These are phyloP conservation scores for Patiria miniata DNA, from an alignment of 35 echinoderm and acorn worm species.

Conservation along the genomic window DNA sequence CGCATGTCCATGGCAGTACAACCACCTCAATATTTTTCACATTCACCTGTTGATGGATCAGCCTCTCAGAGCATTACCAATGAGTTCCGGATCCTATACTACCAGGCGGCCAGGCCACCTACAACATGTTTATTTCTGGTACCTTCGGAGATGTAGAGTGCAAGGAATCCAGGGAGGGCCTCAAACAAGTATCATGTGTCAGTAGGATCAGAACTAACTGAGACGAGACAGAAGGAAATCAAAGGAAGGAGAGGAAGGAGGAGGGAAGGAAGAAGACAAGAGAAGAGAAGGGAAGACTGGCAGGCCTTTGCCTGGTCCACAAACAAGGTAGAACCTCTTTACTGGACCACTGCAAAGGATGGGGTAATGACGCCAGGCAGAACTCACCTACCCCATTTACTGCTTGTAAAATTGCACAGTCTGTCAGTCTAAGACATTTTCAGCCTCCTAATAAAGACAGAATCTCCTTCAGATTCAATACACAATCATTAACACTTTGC, in stretches of 20 bases:
- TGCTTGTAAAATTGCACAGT: too few relatives aligned
- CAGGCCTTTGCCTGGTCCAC: background rate
- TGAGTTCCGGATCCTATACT: conserved; percentile 13
- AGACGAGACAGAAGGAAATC: background rate
- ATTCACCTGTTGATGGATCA: too few relatives aligned
- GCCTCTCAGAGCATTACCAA: conserved; percentile 18
- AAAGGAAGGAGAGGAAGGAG: background rate
- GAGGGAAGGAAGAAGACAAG: too few relatives aligned
- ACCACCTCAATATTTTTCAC: background rate
- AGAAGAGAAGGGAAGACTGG: background rate
- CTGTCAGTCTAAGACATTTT: too few relatives aligned
- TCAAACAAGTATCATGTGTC: background rate
- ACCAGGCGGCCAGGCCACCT: conserved; percentile 25
- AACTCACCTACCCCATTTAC: too few relatives aligned
- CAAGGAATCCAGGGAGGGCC: background rate
- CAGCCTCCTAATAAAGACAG: too few relatives aligned
- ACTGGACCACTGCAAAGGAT: conserved; percentile 5
- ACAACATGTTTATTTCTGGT: conserved; percentile 18
- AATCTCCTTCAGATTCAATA: too few relatives aligned
- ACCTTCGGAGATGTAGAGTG: background rate
- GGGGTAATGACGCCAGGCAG: background rate
- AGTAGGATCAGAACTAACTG: background rate
- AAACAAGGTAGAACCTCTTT: conserved; percentile 10
- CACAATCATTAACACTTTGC: too few relatives aligned
- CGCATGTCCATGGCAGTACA: conserved; percentile 21